Evolutionary conservation across 2,888 invertebrate genomes (phyloP), one percentile per base, ranked within the genome.

Genomic region (Unio delphinus): DNA sequence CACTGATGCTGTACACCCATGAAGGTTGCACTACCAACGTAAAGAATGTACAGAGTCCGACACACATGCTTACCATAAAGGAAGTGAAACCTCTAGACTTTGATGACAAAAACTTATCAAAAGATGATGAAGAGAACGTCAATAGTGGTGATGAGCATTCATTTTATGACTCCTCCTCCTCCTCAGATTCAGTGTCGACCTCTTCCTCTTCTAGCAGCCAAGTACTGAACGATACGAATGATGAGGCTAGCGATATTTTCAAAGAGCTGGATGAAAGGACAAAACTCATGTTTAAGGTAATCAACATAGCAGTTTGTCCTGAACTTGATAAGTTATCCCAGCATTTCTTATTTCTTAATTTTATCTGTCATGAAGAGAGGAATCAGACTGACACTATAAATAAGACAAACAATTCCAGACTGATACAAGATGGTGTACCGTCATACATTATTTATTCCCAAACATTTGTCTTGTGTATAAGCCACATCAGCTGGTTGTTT

Each of bases 1-100:
- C 89, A 11, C 80, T 89, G 72, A 88, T 87, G 86, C 75, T 88
- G 67, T 88, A 88, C 75, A 87, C 87, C 1, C 80, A 85, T 34
- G 86, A 86, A 62, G 81, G 81, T 45, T 76, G 74, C 56, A 73
- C 74, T 4, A 69, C 78, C 18, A 68, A 65, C 30, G 70, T 77
- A 7, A 77, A 77, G 70, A 77, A 77, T 61, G 68, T 68, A 30
- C 72, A 67, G 1, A 64, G 59, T n/a, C 55, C 68, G 11, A 54
- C 64, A 4, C 54, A 23, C 28, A 76, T 69, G 61, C 68, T 73
- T 67, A 65, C 73, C 11, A 61, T 72, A 11, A 61, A 67, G 20
- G 65, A 67, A 45, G 69, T 65, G 45, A 55, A 74, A 67, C 55
- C 71, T 67, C 55, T 80, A 74, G 64, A 76, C 69, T 55, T 68